These are phyloP conservation scores for Athetis lepigone DNA, from an alignment of 2,888 invertebrate species.

Conservation along the genomic window DNA sequence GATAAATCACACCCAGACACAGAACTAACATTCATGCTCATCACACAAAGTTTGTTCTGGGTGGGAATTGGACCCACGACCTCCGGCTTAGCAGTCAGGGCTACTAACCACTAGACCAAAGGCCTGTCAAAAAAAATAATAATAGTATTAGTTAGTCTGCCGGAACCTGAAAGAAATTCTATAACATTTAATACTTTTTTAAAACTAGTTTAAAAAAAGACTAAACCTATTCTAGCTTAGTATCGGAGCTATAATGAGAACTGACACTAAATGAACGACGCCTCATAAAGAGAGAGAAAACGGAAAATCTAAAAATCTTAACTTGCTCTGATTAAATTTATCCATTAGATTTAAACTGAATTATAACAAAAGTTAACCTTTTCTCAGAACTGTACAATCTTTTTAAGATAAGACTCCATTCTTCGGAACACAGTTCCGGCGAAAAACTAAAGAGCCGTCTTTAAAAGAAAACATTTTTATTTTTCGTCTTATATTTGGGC, in stretches of 20 bases:
- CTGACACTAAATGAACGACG: slow-evolving; percentile 32
- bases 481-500: slow-evolving; percentile 48
- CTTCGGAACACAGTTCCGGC: slow-evolving; percentile 16
- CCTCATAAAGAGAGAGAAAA: slow-evolving; percentile 34
- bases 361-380: slow-evolving; percentile 61
- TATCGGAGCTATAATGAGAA: slow-evolving; percentile 16
- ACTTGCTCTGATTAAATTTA: slow-evolving; percentile 56
- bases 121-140: no score
- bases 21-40: no score
- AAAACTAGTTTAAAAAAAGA: no score
- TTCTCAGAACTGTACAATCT: slow-evolving; percentile 47
- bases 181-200: no score
- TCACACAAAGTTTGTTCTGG: no score
- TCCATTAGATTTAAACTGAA: slow-evolving; percentile 54
- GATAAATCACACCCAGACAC: no score
- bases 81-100: no score
- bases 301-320: slow-evolving; percentile 45
- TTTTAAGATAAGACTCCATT: slow-evolving; percentile 34
- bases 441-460: slow-evolving; percentile 32
- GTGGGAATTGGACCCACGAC: no score
- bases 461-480: slow-evolving; percentile 50
- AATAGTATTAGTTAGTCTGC: no score
- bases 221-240: neutral
- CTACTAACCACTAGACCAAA: no score
- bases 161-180: no score